These are phyloP conservation scores for Pteronura brasiliensis DNA, from an alignment of 2,113 vertebrate genomes.

Conservation along the genomic window DNA sequence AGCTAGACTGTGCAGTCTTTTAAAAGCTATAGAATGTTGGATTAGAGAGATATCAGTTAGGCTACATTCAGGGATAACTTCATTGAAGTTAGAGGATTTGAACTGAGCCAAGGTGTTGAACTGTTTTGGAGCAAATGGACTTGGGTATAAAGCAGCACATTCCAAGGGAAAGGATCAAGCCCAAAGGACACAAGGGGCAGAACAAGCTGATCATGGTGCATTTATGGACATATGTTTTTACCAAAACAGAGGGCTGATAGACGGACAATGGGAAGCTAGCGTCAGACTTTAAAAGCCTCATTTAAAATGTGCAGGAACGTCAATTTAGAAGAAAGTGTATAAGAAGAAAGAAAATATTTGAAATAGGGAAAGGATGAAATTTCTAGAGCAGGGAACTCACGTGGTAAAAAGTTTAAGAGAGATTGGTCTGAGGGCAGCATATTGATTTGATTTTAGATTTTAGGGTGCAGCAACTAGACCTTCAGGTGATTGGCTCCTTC, in stretches of 20 bases:
- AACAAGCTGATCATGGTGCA: not conserved
- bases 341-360: slow-evolving; percentile 31
- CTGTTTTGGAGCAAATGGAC: not conserved
- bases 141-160: not conserved
- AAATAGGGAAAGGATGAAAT: not conserved
- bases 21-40: not conserved
- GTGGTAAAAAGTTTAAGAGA: slow-evolving; percentile 6
- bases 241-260: not conserved
- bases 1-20: not conserved
- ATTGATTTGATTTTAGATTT: not conserved
- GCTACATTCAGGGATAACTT: not conserved
- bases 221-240: not conserved
- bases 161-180: not conserved
- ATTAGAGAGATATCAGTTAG: not conserved
- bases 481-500: slow-evolving; percentile 18
- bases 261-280: not conserved
- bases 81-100: not conserved
- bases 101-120: not conserved
- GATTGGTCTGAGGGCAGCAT: not conserved
- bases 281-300: slow-evolving; percentile 2
- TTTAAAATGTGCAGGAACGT: not conserved
- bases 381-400: not conserved
- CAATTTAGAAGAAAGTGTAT: not conserved
- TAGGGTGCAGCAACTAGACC: not conserved
- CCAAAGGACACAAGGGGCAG: not conserved